These are phyloP conservation scores for Drosophila parthenogenetica DNA, from an alignment of 2,888 invertebrate genomes.

Conservation along the genomic window DNA sequence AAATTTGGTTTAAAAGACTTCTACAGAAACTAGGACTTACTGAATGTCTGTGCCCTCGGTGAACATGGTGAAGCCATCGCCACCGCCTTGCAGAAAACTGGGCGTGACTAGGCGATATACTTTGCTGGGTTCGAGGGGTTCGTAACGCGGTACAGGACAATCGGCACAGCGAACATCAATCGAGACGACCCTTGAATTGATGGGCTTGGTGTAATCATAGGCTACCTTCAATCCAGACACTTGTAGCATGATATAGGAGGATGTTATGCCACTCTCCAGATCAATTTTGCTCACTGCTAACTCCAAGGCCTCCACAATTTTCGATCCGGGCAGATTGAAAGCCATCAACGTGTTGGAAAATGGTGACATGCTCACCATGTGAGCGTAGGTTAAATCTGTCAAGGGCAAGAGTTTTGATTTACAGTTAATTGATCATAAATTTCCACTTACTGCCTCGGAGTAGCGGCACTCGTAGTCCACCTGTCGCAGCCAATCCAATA, in stretches of 20 bases:
- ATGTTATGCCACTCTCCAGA: constrained; percentile 51
- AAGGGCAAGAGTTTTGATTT: not conserved
- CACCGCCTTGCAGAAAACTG: constrained; percentile 88
- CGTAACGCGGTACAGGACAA: constrained; percentile 87
- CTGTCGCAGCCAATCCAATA: constrained; percentile 89
- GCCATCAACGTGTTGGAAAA: constrained; percentile 91
- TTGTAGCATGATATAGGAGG: constrained; percentile 85
- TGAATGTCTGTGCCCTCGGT: constrained; percentile 78
- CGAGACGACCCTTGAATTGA: constrained; percentile 87
- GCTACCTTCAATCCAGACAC: constrained; percentile 86
- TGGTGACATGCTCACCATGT: constrained; percentile 89
- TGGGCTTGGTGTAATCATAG: constrained; percentile 87
- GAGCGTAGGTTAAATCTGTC: constrained; percentile 89
- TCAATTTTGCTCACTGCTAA: constrained; percentile 85
- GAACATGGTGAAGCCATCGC: constrained; percentile 88
- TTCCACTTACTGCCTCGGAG: constrained; percentile 87
- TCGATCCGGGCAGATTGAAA: constrained; percentile 89
- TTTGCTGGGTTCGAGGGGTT: constrained; percentile 86
- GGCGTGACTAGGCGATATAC: constrained; percentile 88
- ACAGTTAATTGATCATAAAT: not conserved
- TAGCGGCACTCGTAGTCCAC: constrained; percentile 90
- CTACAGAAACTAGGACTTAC: constrained; percentile 56
- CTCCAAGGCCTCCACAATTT: constrained; percentile 88
- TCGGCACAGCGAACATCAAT: constrained; percentile 81
- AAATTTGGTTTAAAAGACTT: not conserved